These are phyloP conservation scores for Takifugu flavidus DNA, from an alignment of 2,113 vertebrate species.

Conservation along the genomic window DNA sequence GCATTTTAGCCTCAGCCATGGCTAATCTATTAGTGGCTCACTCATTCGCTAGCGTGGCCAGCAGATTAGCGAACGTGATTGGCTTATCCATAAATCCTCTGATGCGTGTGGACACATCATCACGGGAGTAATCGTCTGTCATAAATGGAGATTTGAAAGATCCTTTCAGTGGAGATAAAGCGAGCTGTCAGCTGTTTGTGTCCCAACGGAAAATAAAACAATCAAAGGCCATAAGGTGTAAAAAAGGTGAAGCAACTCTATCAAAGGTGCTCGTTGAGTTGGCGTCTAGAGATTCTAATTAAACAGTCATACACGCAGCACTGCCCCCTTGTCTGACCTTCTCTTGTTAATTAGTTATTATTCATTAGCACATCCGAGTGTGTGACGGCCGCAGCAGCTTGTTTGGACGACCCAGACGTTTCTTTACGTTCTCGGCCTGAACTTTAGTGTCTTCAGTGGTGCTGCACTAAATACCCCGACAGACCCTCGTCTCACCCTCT, in stretches of 20 bases:
- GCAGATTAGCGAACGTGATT: conserved; percentile 20
- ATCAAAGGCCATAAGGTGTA: neutral
- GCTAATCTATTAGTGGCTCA: conserved; percentile 24
- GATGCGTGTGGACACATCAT: conserved; percentile 20
- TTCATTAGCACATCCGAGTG: conserved; percentile 3
- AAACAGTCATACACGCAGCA: neutral
- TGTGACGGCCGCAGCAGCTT: conserved; percentile 1
- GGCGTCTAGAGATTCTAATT: neutral
- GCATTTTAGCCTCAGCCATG: conserved; percentile 19
- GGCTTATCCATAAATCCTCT: conserved; percentile 16
- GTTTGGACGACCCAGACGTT: no score
- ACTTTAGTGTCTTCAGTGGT: no score
- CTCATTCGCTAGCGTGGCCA: conserved; percentile 13
- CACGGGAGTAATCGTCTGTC: conserved; percentile 19
- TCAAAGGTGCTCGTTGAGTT: neutral
- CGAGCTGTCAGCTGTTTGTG: neutral
- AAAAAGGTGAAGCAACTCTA: conserved; percentile 9
- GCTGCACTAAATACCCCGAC: no score
- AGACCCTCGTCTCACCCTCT: no score
- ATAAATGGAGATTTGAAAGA: conserved; percentile 6
- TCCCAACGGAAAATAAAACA: neutral
- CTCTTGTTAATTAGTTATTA: conserved; percentile 13
- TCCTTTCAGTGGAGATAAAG: conserved; percentile 5
- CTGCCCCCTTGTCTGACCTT: conserved; percentile 3
- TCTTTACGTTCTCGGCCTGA: no score